Evolutionary conservation across 2,888 invertebrate species (phyloP).

Genomic region (Pycnomerus fuliginosus): DNA sequence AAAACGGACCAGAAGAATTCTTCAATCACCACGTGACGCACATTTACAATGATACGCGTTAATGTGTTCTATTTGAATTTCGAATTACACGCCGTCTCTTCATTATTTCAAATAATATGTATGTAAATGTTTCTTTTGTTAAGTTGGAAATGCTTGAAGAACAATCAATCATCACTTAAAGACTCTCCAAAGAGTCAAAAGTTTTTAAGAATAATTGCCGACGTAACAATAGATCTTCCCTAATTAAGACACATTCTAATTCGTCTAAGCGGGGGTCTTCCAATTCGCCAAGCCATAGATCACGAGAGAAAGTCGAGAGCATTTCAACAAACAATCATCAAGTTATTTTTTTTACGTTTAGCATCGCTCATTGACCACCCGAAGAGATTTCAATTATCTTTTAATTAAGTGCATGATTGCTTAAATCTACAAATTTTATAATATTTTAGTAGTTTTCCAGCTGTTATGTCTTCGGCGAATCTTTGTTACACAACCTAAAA

Average conservation of each 20-base stretch:
- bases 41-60: conserved; percentile 15
- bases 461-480: no score
- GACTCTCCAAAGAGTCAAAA: conserved; percentile 8
- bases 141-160: conserved; percentile 1
- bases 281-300: conserved; percentile 4
- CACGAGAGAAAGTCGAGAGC: conserved; percentile 1
- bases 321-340: conserved; percentile 1
- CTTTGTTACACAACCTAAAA: no score
- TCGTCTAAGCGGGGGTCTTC: neutral
- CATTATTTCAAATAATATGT: conserved; percentile 23
- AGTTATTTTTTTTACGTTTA: conserved; percentile 4
- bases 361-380: conserved; percentile 7
- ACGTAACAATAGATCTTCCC: conserved; percentile 6
- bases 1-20: no score
- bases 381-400: conserved; percentile 11
- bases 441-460: no score
- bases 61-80: conserved; percentile 24
- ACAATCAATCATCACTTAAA: conserved; percentile 23
- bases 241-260: conserved; percentile 2
- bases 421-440: no score
- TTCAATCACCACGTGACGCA: conserved; percentile 18
- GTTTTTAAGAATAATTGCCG: conserved; percentile 8
- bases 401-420: conserved; percentile 4
- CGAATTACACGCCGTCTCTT: conserved; percentile 14
- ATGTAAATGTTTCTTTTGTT: conserved; percentile 25